These are phyloP conservation scores for Chrysolina haemoptera DNA, from an alignment of 2,888 invertebrate species.

Conservation along the genomic window DNA sequence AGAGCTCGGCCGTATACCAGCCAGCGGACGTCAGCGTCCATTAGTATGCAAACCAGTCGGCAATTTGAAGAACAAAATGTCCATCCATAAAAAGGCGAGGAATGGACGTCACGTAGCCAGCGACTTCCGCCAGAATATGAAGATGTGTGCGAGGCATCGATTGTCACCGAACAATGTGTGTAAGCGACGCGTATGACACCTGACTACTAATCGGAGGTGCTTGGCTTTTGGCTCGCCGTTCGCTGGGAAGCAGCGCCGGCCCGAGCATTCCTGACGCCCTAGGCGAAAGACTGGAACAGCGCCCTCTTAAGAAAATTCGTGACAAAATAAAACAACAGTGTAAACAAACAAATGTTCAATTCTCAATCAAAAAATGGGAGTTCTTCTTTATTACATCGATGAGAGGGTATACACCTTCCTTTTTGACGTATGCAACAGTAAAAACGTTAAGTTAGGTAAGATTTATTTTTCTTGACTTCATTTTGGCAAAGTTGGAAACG, in stretches of 20 bases:
- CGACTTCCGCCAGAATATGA: constrained; percentile 68
- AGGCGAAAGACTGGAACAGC: too few relatives aligned
- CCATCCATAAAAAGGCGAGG: constrained; percentile 63
- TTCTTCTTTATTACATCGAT: too few relatives aligned
- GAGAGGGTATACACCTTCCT: too few relatives aligned
- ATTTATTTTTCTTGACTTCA: too few relatives aligned
- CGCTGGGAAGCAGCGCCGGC: constrained; percentile 30
- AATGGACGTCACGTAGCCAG: constrained; percentile 65
- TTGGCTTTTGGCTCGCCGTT: neutral
- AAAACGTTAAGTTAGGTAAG: too few relatives aligned
- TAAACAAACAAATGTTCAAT: too few relatives aligned
- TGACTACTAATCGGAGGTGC: constrained; percentile 45
- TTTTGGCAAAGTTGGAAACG: too few relatives aligned
- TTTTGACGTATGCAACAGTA: too few relatives aligned
- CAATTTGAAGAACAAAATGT: constrained; percentile 59
- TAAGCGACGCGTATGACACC: constrained; percentile 43
- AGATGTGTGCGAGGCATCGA: constrained; percentile 66
- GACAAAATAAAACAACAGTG: too few relatives aligned
- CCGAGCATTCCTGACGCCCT: too few relatives aligned
- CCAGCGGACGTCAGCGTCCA: constrained; percentile 40
- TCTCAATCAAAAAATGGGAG: too few relatives aligned
- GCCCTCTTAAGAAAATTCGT: too few relatives aligned
- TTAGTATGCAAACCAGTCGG: constrained; percentile 65
- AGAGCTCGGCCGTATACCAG: neutral
- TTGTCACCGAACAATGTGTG: constrained; percentile 62